phyloP scores from a whole-genome alignment of 2,888 invertebrate genomes.

The Parthenolecanium corni region DNA sequence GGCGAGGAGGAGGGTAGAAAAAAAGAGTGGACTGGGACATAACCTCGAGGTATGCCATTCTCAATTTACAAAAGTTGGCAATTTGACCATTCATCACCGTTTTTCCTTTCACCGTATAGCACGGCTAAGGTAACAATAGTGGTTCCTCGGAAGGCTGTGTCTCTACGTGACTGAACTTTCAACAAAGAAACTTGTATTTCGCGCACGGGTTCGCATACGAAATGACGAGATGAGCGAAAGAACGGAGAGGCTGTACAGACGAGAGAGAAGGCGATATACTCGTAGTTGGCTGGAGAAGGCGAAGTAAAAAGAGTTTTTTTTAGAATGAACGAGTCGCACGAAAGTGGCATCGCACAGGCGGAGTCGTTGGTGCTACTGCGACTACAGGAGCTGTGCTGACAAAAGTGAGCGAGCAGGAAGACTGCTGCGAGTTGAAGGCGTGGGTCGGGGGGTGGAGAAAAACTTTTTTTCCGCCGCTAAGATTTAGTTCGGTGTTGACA shows the following conservation, averaged over 20 bases:
- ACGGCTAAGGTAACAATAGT: slow-evolving; percentile 17
- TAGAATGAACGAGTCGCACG: background rate
- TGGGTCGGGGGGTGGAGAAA: background rate
- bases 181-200: slow-evolving; percentile 19
- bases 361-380: too few species aligned
- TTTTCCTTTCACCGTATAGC: background rate
- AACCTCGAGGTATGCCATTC: slow-evolving; percentile 25
- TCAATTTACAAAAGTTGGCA: slow-evolving; percentile 23
- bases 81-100: slow-evolving; percentile 25
- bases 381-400: too few species aligned
- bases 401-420: too few species aligned
- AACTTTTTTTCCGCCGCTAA: background rate
- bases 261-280: background rate
- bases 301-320: background rate
- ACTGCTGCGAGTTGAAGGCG: too few species aligned
- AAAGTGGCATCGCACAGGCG: too few species aligned
- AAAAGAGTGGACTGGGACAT: slow-evolving; percentile 21
- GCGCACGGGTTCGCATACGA: slow-evolving; percentile 21
- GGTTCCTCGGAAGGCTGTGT: slow-evolving; percentile 20
- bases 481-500: slow-evolving; percentile 13
- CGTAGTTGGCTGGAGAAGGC: background rate
- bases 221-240: background rate
- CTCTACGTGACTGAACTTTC: slow-evolving; percentile 19
- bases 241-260: too few species aligned
- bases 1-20: too few species aligned